Evolutionary conservation across 2,113 vertebrate genomes (phyloP).

Genomic region (Ramphastos sulfuratus): DNA sequence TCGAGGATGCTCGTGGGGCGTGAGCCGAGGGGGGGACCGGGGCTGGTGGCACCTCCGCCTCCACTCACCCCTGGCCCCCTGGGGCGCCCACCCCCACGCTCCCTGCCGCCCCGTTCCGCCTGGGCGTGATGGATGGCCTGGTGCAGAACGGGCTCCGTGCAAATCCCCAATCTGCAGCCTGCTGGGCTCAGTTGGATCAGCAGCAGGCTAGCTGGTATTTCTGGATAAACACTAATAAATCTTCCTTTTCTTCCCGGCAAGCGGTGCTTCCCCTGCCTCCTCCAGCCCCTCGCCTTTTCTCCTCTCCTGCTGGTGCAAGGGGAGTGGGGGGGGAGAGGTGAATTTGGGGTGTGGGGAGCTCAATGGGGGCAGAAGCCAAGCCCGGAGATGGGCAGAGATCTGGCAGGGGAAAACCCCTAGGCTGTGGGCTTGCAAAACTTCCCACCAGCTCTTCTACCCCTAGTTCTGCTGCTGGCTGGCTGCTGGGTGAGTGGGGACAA

Average conservation of each 20-base stretch:
- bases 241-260: constrained; percentile 57
- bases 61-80: neutral
- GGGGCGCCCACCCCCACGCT: neutral
- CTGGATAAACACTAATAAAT: constrained; percentile 79
- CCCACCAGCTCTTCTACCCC: neutral
- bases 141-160: constrained; percentile 32
- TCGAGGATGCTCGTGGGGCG: neutral
- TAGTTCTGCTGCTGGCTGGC: neutral
- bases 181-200: constrained; percentile 77
- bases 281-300: neutral
- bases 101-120: neutral
- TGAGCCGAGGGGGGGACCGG: accelerated
- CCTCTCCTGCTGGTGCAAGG: neutral
- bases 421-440: neutral
- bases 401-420: neutral
- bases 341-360: neutral
- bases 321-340: neutral
- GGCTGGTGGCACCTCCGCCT: neutral
- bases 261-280: constrained; percentile 38
- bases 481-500: neutral
- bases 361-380: accelerated
- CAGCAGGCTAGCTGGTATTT: constrained; percentile 73
- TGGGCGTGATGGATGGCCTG: constrained; percentile 65
- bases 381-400: neutral
- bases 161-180: constrained; percentile 77